Evolutionary conservation across 1,140 invertebrate species (phyloP).

Genomic region (Caligus rogercresseyi): DNA sequence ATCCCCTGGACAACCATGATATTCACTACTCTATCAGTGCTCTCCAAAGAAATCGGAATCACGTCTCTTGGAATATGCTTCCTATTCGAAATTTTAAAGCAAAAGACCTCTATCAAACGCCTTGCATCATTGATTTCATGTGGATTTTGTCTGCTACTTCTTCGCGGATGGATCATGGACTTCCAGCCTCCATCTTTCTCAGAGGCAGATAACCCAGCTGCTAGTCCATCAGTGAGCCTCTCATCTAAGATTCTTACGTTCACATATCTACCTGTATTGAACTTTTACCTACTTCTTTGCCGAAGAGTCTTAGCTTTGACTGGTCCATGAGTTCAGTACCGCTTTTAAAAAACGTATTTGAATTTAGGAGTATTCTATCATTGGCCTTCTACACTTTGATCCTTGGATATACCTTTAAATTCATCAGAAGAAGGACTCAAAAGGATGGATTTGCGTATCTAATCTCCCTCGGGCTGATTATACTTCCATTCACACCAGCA

Average conservation of each 20-base stretch:
- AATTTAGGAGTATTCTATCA: conserved; percentile 52
- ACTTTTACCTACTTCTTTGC: conserved; percentile 58
- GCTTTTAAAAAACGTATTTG: conserved; percentile 47
- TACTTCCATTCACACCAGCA: conserved; percentile 24
- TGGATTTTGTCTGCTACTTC: conserved; percentile 23
- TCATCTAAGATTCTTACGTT: conserved; percentile 48
- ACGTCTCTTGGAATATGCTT: conserved; percentile 59
- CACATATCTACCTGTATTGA: conserved; percentile 66
- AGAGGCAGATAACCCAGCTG: conserved; percentile 31
- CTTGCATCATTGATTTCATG: neutral
- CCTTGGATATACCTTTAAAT: neutral
- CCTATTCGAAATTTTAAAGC: conserved; percentile 44
- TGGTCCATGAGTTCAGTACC: conserved; percentile 90
- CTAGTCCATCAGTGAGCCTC: conserved; percentile 26
- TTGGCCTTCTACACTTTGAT: conserved; percentile 47
- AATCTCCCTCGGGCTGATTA: conserved; percentile 23
- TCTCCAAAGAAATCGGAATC: conserved; percentile 85
- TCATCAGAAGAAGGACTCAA: too few species aligned
- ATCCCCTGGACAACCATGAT: neutral
- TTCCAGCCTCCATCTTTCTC: conserved; percentile 27
- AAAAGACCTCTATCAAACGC: neutral
- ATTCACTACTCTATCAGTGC: conserved; percentile 42
- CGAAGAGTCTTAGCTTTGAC: conserved; percentile 68
- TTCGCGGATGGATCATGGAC: conserved; percentile 28
- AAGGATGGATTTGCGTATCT: too few species aligned